Conservation (phyloP, 1,140 invertebrate species). For the Hycleus phaleratus region DNA sequence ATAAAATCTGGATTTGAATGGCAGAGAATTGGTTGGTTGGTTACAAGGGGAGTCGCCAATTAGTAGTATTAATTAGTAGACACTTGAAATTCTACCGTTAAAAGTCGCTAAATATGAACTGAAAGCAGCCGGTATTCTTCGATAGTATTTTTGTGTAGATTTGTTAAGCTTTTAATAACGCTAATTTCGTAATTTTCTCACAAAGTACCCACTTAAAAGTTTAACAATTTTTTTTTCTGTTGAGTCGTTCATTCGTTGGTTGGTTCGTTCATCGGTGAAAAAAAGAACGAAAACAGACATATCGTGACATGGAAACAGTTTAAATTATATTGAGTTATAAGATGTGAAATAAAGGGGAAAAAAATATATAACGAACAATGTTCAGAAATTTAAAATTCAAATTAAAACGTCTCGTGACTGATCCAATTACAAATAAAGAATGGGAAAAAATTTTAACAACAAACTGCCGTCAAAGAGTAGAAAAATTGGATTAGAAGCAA, state of each 20-base stretch:
- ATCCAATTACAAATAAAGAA: no score
- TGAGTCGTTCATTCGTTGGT: no score
- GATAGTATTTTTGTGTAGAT: not conserved
- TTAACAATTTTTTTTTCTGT: not conserved
- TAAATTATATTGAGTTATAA: conserved; percentile 6
- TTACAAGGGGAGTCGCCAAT: conserved; percentile 36
- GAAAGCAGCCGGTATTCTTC: not conserved
- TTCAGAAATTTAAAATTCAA: conserved; percentile 10
- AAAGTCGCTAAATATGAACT: conserved; percentile 15
- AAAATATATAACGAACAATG: no score
- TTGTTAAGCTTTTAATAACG: conserved; percentile 11
- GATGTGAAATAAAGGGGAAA: not conserved
- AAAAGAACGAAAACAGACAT: not conserved
- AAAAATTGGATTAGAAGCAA: conserved; percentile 9
- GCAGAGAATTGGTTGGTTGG: conserved; percentile 11
- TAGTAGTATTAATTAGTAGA: conserved; percentile 40
- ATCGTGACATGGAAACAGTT: conserved; percentile 5
- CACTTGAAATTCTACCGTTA: conserved; percentile 35
- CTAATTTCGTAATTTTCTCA: conserved; percentile 11
- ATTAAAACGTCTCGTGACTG: conserved; percentile 13
- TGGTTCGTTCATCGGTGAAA: no score
- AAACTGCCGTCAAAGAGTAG: not conserved
- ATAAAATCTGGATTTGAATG: no score
- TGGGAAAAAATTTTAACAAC: not conserved
- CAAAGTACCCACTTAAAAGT: conserved; percentile 6